These are phyloP conservation scores for Cremastinae sp. DNA, from an alignment of 2,888 invertebrate species.

Conservation along the genomic window DNA sequence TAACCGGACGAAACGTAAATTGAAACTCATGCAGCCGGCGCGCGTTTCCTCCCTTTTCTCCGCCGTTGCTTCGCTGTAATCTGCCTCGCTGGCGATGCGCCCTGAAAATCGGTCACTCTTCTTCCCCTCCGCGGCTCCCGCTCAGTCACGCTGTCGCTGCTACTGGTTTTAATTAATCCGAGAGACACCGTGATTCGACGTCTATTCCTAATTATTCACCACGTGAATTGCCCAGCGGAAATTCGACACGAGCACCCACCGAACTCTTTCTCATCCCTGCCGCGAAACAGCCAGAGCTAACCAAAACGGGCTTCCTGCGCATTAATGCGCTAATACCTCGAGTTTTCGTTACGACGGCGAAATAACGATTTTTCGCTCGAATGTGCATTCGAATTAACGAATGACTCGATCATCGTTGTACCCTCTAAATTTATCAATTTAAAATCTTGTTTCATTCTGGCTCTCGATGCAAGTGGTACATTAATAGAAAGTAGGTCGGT, in stretches of 20 bases:
- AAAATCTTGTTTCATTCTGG: not conserved
- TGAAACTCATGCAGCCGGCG: constrained; percentile 67
- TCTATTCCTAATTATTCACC: constrained; percentile 66
- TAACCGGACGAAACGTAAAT: constrained; percentile 69
- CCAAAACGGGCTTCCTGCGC: not conserved
- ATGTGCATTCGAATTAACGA: not conserved
- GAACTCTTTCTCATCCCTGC: constrained; percentile 25
- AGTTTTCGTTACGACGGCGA: not conserved
- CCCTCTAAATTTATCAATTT: not conserved
- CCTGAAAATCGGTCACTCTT: constrained; percentile 57
- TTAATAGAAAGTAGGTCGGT: constrained; percentile 19
- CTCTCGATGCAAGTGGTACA: not conserved
- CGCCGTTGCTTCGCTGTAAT: constrained; percentile 58
- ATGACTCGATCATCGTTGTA: not conserved
- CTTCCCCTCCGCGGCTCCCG: not conserved
- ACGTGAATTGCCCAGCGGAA: constrained; percentile 62
- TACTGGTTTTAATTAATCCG: constrained; percentile 66
- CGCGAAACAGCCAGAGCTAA: not conserved
- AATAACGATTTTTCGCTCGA: not conserved
- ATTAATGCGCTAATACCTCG: constrained; percentile 1
- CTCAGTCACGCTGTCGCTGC: constrained; percentile 49
- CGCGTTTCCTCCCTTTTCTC: constrained; percentile 60
- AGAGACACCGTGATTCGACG: constrained; percentile 63
- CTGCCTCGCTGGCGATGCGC: constrained; percentile 62
- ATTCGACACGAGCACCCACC: constrained; percentile 51